phyloP scores from a whole-genome alignment of 2,113 vertebrate species.

The Austrofundulus limnaeus region DNA sequence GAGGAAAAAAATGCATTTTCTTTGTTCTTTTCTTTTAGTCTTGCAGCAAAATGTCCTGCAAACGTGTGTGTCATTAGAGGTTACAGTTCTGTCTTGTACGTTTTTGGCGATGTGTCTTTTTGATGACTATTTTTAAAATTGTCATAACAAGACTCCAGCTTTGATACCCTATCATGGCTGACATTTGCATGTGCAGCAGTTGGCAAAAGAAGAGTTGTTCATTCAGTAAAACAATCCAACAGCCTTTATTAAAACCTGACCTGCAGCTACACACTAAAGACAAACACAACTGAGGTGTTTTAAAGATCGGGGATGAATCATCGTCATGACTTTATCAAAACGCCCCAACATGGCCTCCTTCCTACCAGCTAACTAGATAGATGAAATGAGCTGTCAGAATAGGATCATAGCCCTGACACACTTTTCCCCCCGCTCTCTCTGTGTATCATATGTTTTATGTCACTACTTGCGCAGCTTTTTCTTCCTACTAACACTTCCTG shows the following conservation, averaged over 20 bases:
- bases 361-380: slow-evolving; percentile 15
- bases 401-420: slow-evolving; percentile 18
- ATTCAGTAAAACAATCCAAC: slow-evolving; percentile 31
- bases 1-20: background rate
- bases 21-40: background rate
- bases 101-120: background rate
- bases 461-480: slow-evolving; percentile 7
- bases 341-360: slow-evolving; percentile 30
- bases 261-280: slow-evolving; percentile 54
- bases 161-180: slow-evolving; percentile 2
- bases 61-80: background rate
- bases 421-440: slow-evolving; percentile 14
- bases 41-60: slow-evolving; percentile 6
- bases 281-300: slow-evolving; percentile 37
- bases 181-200: slow-evolving; percentile 20
- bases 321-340: slow-evolving; percentile 33
- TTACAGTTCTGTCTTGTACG: background rate
- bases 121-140: background rate
- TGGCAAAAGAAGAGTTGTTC: slow-evolving; percentile 33
- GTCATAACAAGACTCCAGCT: background rate
- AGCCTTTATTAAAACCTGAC: slow-evolving; percentile 60
- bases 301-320: slow-evolving; percentile 40
- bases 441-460: slow-evolving; percentile 11
- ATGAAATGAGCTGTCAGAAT: slow-evolving; percentile 6
- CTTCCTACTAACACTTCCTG: slow-evolving; percentile 1